Conservation (phyloP, 2,797 vertebrate genomes). For the Enteromius trimaculatus region DNA sequence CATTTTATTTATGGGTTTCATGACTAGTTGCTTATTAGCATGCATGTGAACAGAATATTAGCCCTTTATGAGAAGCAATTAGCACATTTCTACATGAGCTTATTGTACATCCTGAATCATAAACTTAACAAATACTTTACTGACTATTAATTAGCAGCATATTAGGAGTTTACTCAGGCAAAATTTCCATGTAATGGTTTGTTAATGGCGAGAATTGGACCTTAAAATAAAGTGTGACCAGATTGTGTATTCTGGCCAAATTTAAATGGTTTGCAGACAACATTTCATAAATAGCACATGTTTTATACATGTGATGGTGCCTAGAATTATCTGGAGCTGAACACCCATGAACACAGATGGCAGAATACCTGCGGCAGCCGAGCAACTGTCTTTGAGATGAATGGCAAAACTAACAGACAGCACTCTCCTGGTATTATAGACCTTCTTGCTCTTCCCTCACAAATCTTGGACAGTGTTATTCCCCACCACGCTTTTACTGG, state of each 20-base stretch:
- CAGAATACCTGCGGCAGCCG: neutral
- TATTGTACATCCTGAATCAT: neutral
- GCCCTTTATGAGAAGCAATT: neutral
- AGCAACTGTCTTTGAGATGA: slow-evolving; percentile 7
- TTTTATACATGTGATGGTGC: neutral
- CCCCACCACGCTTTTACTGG: slow-evolving; percentile 56
- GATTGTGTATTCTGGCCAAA: neutral
- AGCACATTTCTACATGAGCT: neutral
- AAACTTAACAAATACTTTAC: neutral
- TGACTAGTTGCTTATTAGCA: neutral
- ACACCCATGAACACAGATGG: neutral
- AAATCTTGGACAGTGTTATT: slow-evolving; percentile 52
- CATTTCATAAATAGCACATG: neutral
- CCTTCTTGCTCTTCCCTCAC: slow-evolving; percentile 28
- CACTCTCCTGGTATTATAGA: neutral
- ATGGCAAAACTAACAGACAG: neutral
- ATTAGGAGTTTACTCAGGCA: neutral
- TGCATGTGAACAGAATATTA: neutral
- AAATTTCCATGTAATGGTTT: neutral
- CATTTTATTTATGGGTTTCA: no score
- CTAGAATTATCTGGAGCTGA: neutral
- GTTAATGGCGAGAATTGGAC: neutral
- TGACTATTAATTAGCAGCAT: neutral
- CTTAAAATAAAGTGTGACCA: neutral
- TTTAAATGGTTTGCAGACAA: neutral